phyloP scores from a whole-genome alignment of 2,113 vertebrate genomes.

The Candoia aspera region DNA sequence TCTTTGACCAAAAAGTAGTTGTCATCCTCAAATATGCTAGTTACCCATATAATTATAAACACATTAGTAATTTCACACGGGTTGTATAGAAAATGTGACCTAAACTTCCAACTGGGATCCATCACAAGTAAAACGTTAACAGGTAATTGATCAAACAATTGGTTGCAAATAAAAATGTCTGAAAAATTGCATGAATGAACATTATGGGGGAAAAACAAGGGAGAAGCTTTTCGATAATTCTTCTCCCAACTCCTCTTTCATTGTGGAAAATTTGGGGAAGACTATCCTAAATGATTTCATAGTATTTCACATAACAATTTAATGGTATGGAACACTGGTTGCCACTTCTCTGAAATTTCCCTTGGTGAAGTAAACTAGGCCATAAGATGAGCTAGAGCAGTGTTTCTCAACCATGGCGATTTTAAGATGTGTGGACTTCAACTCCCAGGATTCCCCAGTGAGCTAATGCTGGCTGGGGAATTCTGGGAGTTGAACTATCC shows the following conservation, averaged over 20 bases:
- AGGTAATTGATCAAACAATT: slow-evolving; percentile 18
- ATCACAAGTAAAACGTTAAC: not conserved
- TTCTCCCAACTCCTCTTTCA: not conserved
- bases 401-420: too few relatives aligned
- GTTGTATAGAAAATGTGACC: not conserved
- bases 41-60: not conserved
- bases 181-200: not conserved
- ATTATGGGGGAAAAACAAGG: not conserved
- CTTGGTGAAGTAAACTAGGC: not conserved
- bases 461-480: too few relatives aligned
- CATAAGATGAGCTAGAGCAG: not conserved
- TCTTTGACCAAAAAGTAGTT: not conserved
- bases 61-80: not conserved
- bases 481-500: too few relatives aligned
- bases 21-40: not conserved
- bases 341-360: not conserved
- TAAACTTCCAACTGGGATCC: not conserved
- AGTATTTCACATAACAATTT: not conserved
- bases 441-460: too few relatives aligned
- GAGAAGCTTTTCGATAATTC: not conserved
- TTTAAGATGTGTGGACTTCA: too few relatives aligned
- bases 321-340: not conserved
- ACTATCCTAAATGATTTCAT: not conserved
- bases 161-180: slow-evolving; percentile 1
- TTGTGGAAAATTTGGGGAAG: not conserved